phyloP scores from a whole-genome alignment of 2,797 vertebrate species.

The Anguilla anguilla region DNA sequence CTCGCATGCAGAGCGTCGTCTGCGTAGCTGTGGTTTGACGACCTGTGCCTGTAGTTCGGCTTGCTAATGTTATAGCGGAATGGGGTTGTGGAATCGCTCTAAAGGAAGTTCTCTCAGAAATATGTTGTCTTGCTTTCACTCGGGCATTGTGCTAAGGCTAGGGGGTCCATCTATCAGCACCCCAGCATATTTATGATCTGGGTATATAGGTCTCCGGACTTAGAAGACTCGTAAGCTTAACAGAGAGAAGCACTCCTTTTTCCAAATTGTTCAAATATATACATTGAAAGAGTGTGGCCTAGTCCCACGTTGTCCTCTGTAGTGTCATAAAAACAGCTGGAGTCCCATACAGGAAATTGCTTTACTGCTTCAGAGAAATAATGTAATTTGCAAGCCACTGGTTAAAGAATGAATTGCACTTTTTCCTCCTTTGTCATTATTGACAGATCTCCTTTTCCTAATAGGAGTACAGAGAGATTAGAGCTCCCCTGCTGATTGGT shows the following conservation, averaged over 20 bases:
- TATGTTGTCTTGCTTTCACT: not conserved
- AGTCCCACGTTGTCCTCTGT: not conserved
- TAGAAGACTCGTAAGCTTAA: not conserved
- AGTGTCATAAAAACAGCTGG: constrained; percentile 2
- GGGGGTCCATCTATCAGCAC: not conserved
- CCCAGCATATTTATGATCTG: not conserved
- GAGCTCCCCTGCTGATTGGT: not conserved
- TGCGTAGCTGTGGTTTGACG: not conserved
- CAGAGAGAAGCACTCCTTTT: not conserved
- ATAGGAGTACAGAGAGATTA: constrained; percentile 1
- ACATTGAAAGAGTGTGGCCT: not conserved
- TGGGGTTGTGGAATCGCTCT: not conserved
- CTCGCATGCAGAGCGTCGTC: not conserved
- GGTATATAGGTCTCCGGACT: not conserved
- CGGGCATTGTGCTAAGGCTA: not conserved
- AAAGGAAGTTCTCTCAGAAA: not conserved
- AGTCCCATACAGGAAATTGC: constrained; percentile 14
- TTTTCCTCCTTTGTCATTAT: constrained; percentile 2
- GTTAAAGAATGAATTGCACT: not conserved
- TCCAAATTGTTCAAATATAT: not conserved
- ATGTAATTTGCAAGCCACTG: not conserved
- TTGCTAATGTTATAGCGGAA: not conserved
- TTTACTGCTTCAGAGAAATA: constrained; percentile 23
- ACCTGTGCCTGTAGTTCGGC: not conserved
- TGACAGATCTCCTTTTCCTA: constrained; percentile 9